A percentile compares a stretch with the other conserved stretches of the same genome.
Evolutionary conservation across 2,888 invertebrate species (phyloP).

Genomic region (Formica aserva): DNA sequence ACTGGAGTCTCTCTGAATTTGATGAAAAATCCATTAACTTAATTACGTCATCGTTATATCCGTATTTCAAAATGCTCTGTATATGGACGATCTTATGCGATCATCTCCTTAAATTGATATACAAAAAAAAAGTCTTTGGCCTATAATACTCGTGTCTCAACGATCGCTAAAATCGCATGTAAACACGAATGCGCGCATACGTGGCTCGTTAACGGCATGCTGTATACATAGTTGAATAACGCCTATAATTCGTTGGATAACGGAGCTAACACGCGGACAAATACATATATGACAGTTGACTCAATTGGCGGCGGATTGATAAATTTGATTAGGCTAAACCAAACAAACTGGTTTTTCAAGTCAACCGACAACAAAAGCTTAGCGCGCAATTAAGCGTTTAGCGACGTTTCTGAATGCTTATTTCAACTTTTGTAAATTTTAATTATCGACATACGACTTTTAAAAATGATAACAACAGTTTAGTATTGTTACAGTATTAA

Average conservation of each 20-base stretch:
- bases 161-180: slow-evolving; percentile 32
- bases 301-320: slow-evolving; percentile 62
- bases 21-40: slow-evolving; percentile 9
- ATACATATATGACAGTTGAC: slow-evolving; percentile 60
- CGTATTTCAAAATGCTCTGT: not conserved
- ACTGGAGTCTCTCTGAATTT: not conserved
- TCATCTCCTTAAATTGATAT: slow-evolving; percentile 20
- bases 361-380: slow-evolving; percentile 14
- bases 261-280: slow-evolving; percentile 18
- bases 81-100: not conserved
- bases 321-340: slow-evolving; percentile 59
- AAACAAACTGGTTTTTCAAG: slow-evolving; percentile 41
- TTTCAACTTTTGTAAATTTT: slow-evolving; percentile 1
- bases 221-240: slow-evolving; percentile 63
- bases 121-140: slow-evolving; percentile 12
- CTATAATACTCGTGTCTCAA: slow-evolving; percentile 48
- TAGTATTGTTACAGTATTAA: no score
- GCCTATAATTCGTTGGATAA: slow-evolving; percentile 30
- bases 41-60: not conserved
- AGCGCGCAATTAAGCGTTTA: not conserved
- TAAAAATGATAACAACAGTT: not conserved
- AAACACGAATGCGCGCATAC: slow-evolving; percentile 55
- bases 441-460: slow-evolving; percentile 10
- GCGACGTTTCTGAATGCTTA: not conserved
- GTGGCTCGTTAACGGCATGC: slow-evolving; percentile 62